Evolutionary conservation across 2,797 vertebrate species (phyloP).

Genomic region (Acipenser transmontanus): DNA sequence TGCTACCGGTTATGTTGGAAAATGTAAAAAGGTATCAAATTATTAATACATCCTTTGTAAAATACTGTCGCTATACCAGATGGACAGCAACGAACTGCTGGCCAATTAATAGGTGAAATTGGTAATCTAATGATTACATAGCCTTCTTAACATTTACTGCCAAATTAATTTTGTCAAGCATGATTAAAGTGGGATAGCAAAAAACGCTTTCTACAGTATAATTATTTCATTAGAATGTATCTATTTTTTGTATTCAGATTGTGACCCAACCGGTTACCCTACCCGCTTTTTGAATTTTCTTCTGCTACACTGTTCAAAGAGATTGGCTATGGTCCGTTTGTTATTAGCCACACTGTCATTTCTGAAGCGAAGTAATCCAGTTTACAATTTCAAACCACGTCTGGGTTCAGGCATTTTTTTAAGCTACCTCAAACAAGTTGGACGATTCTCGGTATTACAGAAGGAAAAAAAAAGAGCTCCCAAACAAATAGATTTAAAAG

Average conservation of each 20-base stretch:
- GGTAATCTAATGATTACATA: slow-evolving; percentile 16
- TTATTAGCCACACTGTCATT: not conserved
- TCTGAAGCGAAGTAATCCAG: not conserved
- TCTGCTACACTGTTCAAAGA: not conserved
- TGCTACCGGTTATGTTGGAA: slow-evolving; percentile 31
- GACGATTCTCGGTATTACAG: too few species aligned
- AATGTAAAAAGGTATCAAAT: slow-evolving; percentile 17
- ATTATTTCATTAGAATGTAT: slow-evolving; percentile 1
- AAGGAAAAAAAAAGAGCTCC: too few species aligned
- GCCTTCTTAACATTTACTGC: slow-evolving; percentile 25
- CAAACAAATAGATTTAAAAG: too few species aligned
- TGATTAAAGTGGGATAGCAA: slow-evolving; percentile 21
- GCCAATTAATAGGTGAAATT: slow-evolving; percentile 13
- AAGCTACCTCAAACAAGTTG: too few species aligned
- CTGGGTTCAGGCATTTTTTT: too few species aligned
- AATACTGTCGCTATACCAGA: slow-evolving; percentile 22
- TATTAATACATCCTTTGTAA: slow-evolving; percentile 36
- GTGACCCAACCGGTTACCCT: not conserved
- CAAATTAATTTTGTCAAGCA: slow-evolving; percentile 26
- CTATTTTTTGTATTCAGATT: not conserved
- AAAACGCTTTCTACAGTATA: not conserved
- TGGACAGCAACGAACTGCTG: slow-evolving; percentile 16
- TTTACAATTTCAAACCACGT: too few species aligned
- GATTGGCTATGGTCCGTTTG: not conserved
- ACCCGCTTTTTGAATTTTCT: not conserved